These are phyloP conservation scores for Pammene fasciana DNA, from an alignment of 2,888 invertebrate genomes.

Conservation along the genomic window DNA sequence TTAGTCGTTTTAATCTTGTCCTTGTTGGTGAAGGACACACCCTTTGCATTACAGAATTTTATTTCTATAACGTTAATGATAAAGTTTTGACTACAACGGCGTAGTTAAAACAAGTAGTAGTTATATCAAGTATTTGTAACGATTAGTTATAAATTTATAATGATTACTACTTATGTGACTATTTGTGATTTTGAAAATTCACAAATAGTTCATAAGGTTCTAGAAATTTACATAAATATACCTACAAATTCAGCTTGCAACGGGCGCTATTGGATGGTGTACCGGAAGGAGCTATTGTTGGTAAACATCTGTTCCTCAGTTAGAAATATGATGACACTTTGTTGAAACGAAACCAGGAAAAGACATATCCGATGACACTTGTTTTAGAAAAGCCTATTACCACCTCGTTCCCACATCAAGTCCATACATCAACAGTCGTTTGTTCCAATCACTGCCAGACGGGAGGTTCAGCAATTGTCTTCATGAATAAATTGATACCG, in stretches of 20 bases:
- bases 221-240: too few species aligned
- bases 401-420: slow-evolving; percentile 16
- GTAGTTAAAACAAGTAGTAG: too few species aligned
- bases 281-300: slow-evolving; percentile 2
- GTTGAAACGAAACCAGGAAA: neutral
- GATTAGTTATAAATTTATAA: too few species aligned
- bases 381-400: slow-evolving; percentile 11
- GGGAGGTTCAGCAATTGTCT: slow-evolving; percentile 65
- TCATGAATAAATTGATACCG: slow-evolving; percentile 77
- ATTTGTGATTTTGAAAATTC: too few species aligned
- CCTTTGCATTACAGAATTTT: neutral
- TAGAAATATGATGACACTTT: neutral
- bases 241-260: too few species aligned
- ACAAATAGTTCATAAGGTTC: too few species aligned
- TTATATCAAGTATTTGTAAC: too few species aligned
- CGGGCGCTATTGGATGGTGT: neutral
- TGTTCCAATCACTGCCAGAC: slow-evolving; percentile 35
- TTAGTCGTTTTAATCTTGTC: slow-evolving; percentile 12
- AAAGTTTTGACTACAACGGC: too few species aligned
- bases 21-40: neutral
- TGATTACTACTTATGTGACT: too few species aligned
- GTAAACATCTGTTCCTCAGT: neutral
- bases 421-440: slow-evolving; percentile 6
- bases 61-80: neutral
- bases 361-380: slow-evolving; percentile 14